Evolutionary conservation across 2,797 vertebrate genomes (phyloP).

Genomic region (Kryptopterus vitreolus): DNA sequence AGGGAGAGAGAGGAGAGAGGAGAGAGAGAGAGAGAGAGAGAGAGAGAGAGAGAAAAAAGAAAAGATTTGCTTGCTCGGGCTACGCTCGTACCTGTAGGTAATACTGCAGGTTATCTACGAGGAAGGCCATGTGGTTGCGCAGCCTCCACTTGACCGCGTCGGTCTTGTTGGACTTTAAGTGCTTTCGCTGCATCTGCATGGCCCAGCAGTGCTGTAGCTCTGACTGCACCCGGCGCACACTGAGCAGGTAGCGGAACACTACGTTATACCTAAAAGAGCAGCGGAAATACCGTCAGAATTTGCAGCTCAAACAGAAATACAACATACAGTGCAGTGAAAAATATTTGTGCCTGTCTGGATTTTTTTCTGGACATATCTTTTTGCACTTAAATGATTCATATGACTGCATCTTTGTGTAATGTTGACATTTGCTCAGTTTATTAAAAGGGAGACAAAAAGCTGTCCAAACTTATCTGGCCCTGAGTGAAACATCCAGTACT

Average conservation of each 20-base stretch:
- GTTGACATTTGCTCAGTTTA: no score
- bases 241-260: constrained; percentile 94
- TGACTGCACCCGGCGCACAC: constrained; percentile 91
- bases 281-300: not conserved
- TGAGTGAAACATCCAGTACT: no score
- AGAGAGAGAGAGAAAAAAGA: no score
- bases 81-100: constrained; percentile 85
- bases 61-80: not conserved
- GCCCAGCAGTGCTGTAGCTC: constrained; percentile 98
- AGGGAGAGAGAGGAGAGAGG: no score
- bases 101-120: constrained; percentile 98
- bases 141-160: constrained; percentile 92
- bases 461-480: no score
- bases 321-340: no score
- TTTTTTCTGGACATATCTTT: no score
- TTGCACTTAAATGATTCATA: no score
- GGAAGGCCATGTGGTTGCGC: constrained; percentile 96
- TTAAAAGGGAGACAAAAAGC: no score
- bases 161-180: constrained; percentile 87
- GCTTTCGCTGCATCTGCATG: constrained; percentile 95
- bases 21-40: no score
- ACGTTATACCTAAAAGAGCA: constrained; percentile 87
- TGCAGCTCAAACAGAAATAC: not conserved
- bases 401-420: no score
- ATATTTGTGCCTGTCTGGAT: no score